Base-by-base conservation (phyloP, 2,113 vertebrate species). In the Perca flavescens region DNA sequence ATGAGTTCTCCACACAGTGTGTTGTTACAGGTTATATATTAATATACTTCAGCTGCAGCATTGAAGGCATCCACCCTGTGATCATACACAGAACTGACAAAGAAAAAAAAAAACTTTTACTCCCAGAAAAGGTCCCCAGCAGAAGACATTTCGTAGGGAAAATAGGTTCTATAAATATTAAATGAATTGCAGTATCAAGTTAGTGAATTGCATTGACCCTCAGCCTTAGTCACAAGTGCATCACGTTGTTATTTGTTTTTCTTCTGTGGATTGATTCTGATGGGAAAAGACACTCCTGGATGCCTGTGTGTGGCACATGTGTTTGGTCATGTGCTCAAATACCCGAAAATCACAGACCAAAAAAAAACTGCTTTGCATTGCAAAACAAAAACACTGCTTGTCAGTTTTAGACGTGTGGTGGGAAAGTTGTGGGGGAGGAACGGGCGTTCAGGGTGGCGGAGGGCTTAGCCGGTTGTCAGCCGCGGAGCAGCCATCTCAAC, bases 321-420 rank as follows among this genome's bases (percentile, higher is more conserved):
- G 76, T 79, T 83, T 75, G 68, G 65, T 91, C 87, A 63, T 86
- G 80, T 88, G 85, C 66, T 86, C 34, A 85, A 82, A 85, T 66
- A 63, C 61, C 60, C 83, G 61, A 86, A 80, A 78, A 61, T 68
- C 74, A 60, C 68, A 60, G 72, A 80, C 84, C 77, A 76, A 73
- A 82, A 79, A 81, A 34, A 81, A 34, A 36, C 64, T 77, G 64
- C 85, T 89, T 91, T 87, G 83, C 87, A 82, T 79, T 86, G 80
- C 90, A 87, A 91, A 93, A 86, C 77, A 79, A 83, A 88, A 85
- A 66, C 64, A 57, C n/a, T 66, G 46, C 74, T 62, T 86, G 89
- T 85, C 87, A 79, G 76, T 78, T 80, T 43, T 14, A 63, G 69
- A 86, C 74, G 67, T 57, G 57, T 52, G 65, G 74, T 56, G 82